Evolutionary conservation across 2,797 vertebrate species (phyloP), one percentile per base, ranked within the genome.

Genomic region (Syngnathus acus): DNA sequence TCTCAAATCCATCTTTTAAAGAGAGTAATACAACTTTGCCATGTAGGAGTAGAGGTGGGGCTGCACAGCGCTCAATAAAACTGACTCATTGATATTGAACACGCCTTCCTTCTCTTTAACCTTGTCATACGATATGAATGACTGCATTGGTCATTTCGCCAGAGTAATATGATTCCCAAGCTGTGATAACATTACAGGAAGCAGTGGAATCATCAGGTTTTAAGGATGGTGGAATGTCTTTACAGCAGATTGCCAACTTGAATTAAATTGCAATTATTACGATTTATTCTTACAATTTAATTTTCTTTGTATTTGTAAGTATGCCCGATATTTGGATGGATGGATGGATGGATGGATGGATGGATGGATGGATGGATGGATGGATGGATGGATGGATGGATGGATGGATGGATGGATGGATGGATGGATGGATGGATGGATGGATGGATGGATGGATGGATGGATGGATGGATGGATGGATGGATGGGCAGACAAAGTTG

Each of bases 41-140:
- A n/a, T 16, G 26, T 65, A 32, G 1, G n/a, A 53, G 69, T 59
- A 65, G 10, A 38, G 75, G 76, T 77, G 64, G 69, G 67, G 70
- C 61, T 2, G 38, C 21, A 51, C 63, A 60, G 66, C 57, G 69
- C 74, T 83, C 82, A 78, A 85, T 86, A 86, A 75, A 78, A 66
- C 79, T 79, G 78, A 86, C 73, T 84, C 80, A 73, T 42, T 77
- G 84, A 81, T 82, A 88, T 83, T 77, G 72, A 79, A 86, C 32
- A 76, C 77, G 42, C 45, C 64, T 64, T 59, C 71, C 60, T 63
- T 65, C 74, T 65, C 74, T 63, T 71, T 78, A 78, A 81, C 81
- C 80, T 78, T 83, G 87, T 78, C 80, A 86, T 74, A 64, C 72
- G 81, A 86, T 84, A 84, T 70, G 53, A 73, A 78, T 72, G 74